Conservation (phyloP, 2,113 vertebrate genomes). For the Eira barbara region DNA sequence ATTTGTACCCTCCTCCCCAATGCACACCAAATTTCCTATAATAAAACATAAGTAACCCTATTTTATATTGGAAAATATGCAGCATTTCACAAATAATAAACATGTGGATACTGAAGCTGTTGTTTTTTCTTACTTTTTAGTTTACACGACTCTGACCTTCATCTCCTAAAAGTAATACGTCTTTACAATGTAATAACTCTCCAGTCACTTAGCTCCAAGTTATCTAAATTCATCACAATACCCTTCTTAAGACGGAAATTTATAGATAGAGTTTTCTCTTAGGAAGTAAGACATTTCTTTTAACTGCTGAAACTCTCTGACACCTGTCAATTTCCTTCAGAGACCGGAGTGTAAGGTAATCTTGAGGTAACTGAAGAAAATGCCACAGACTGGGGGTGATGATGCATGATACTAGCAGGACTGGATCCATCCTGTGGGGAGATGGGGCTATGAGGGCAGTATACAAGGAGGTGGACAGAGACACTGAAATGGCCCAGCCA, state of each 20-base stretch:
- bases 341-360: background rate
- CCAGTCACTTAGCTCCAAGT: background rate
- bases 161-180: background rate
- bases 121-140: background rate
- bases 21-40: background rate
- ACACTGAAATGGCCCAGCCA: background rate
- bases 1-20: background rate
- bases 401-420: background rate
- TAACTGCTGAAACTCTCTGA: background rate
- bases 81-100: background rate
- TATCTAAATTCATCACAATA: background rate
- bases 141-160: background rate
- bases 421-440: background rate
- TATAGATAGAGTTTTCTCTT: background rate
- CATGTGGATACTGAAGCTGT: background rate
- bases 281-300: background rate
- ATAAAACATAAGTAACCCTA: background rate
- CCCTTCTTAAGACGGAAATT: background rate
- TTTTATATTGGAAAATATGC: background rate
- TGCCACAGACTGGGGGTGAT: background rate
- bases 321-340: background rate
- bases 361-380: background rate
- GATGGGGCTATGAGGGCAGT: accelerated
- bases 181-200: background rate
- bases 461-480: background rate